Evolutionary conservation across 2,888 invertebrate species (phyloP).

Genomic region (Spatulosminthurus flaviceps): DNA sequence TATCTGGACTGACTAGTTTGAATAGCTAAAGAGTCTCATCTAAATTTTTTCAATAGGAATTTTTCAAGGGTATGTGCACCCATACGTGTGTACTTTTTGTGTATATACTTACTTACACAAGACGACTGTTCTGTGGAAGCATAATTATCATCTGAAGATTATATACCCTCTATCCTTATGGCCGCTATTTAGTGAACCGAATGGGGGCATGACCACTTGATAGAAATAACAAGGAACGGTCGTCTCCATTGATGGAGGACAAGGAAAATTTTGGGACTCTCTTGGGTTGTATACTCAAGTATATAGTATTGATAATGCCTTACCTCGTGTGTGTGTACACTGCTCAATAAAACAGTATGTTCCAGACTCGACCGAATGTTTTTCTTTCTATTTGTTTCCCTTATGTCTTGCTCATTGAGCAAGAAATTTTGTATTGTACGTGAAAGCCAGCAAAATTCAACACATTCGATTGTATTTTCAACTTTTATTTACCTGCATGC

Average conservation of each 20-base stretch:
- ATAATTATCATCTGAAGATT: too few relatives aligned
- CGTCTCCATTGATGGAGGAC: background rate
- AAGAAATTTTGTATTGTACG: background rate
- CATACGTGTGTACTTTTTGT: too few relatives aligned
- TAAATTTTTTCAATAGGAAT: too few relatives aligned
- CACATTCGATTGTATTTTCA: conserved; percentile 6
- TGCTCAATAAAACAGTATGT: too few relatives aligned
- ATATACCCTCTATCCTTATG: too few relatives aligned
- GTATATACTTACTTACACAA: too few relatives aligned
- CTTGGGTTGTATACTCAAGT: background rate
- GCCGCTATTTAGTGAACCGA: too few relatives aligned
- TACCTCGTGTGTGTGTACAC: too few relatives aligned
- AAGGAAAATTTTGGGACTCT: background rate
- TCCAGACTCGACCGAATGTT: background rate
- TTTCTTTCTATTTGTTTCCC: conserved; percentile 1
- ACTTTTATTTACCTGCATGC: background rate
- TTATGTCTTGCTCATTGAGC: background rate
- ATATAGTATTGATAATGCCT: background rate
- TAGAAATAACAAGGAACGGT: background rate
- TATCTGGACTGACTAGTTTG: too few relatives aligned
- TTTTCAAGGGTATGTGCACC: too few relatives aligned
- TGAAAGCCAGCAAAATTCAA: background rate
- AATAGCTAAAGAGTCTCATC: too few relatives aligned
- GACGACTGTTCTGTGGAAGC: too few relatives aligned
- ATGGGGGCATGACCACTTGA: background rate